phyloP scores from a whole-genome alignment of 2,113 vertebrate genomes.

The Glareola pratincola region DNA sequence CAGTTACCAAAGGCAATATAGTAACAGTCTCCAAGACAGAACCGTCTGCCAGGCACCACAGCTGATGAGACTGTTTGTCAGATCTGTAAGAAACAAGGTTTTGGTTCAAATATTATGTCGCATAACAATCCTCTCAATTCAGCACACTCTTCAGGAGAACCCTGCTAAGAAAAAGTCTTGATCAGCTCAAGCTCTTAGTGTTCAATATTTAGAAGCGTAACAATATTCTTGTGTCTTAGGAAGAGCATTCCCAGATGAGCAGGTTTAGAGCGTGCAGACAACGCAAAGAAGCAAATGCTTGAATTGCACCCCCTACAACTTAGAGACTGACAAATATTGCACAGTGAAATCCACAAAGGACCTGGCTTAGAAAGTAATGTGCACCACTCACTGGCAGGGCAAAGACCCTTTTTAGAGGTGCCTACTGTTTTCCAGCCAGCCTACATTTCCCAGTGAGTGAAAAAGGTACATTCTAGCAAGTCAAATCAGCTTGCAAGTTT shows the following conservation, averaged over 20 bases:
- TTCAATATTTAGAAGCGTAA: not conserved
- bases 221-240: not conserved
- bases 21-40: not conserved
- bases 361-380: not conserved
- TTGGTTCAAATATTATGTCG: not conserved
- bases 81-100: not conserved
- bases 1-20: not conserved
- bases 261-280: not conserved
- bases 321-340: not conserved
- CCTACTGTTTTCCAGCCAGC: not conserved
- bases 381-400: not conserved
- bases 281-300: not conserved
- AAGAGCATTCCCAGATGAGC: not conserved
- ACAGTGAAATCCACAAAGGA: not conserved
- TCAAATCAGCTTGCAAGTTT: not conserved
- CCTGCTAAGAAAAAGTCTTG: not conserved
- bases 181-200: not conserved
- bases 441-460: not conserved
- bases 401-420: not conserved
- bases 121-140: not conserved
- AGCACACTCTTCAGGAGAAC: not conserved
- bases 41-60: not conserved
- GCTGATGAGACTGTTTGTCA: not conserved
- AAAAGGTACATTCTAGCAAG: not conserved
- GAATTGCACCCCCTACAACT: rapidly evolving